A percentile compares a stretch with the other conserved stretches of the same genome.
Conservation (phyloP, 2,888 invertebrate species). For the Drosophila prostipennis region DNA sequence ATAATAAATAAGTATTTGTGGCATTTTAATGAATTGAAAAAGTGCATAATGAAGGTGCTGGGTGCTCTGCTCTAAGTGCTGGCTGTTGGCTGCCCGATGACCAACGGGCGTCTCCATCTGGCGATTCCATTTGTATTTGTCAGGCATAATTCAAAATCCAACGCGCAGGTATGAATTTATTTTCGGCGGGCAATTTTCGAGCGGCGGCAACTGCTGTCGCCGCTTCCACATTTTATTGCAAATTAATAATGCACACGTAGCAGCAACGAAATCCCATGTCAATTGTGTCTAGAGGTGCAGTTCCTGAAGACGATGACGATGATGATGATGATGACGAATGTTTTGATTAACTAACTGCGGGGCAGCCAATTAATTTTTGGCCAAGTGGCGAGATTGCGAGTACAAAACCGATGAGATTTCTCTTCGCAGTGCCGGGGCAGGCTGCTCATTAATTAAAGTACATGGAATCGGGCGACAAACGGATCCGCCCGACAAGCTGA, state of each 20-base stretch:
- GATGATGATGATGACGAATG: slow-evolving; percentile 59
- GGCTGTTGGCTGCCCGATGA: slow-evolving; percentile 20
- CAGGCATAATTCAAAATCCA: slow-evolving; percentile 74
- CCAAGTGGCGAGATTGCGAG: slow-evolving; percentile 43
- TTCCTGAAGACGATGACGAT: slow-evolving; percentile 44
- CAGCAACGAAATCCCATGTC: slow-evolving; percentile 48
- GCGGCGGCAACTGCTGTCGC: slow-evolving; percentile 47
- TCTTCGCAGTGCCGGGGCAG: slow-evolving; percentile 39
- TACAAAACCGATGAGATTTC: slow-evolving; percentile 64
- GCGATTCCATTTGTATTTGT: slow-evolving; percentile 78
- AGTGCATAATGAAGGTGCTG: slow-evolving; percentile 48
- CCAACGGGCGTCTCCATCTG: slow-evolving; percentile 38
- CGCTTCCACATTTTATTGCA: slow-evolving; percentile 76
- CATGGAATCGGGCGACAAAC: slow-evolving; percentile 47
- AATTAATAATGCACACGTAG: slow-evolving; percentile 72
- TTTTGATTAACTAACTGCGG: slow-evolving; percentile 74
- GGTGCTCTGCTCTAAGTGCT: slow-evolving; percentile 25
- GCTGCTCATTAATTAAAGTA: slow-evolving; percentile 50
- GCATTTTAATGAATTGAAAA: slow-evolving; percentile 71
- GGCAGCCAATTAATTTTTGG: slow-evolving; percentile 68
- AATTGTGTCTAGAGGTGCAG: slow-evolving; percentile 61
- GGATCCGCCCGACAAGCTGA: slow-evolving; percentile 30
- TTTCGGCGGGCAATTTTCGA: slow-evolving; percentile 48
- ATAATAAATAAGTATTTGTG: slow-evolving; percentile 77
- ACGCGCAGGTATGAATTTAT: slow-evolving; percentile 68